Base-by-base conservation (phyloP, 2,888 invertebrate genomes). In the Thereva unica region DNA sequence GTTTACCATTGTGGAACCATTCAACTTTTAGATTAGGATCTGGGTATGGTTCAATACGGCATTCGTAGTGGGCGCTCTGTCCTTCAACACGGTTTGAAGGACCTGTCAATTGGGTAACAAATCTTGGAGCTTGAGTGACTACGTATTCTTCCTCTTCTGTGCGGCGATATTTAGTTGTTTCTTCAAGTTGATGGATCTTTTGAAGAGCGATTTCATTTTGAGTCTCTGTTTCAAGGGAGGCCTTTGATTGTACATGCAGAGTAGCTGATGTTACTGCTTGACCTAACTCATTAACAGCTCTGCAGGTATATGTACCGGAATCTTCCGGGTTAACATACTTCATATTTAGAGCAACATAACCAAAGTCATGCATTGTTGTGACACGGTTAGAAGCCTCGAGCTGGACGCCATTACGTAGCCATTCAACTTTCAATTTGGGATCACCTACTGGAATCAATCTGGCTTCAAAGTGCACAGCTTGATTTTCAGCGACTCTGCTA, bases 361-460 rank as follows among this genome's bases (percentile, higher is more conserved):
- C 98, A 78, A 98, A 97, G 79, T 99, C 98, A 78, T 97, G 95
- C 90, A 96, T 94, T 7, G 96, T 95, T 50, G 93, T 92, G 40
- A 92, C 85, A 68, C 94, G 91, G 77, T 94, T 94, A n/a, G 93
- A 93, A 68, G 93, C 93, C 85, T 92, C 88, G 73, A 97, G 90
- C 38, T 94, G 89, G 67, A 94, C 91, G 64, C 95, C 95, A 78
- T 97, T 95, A 68, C 93, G 88, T 68, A 93, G 84, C 96, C 96
- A 97, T 82, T 95, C 93, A 4, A 97, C 93, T 77, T 89, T 90
- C n/a, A 97, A 84, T 71, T 91, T 90, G 0, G 95, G 87, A 82
- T 97, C 97, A 64, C 95, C 96, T 2, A 96, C 95, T 7, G 97
- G 97, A 76, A 96, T 95, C 3, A 97, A 85, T 37, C 95, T 86